Base-by-base conservation (phyloP, 2,888 invertebrate genomes). In the Acrobasis consociella region DNA sequence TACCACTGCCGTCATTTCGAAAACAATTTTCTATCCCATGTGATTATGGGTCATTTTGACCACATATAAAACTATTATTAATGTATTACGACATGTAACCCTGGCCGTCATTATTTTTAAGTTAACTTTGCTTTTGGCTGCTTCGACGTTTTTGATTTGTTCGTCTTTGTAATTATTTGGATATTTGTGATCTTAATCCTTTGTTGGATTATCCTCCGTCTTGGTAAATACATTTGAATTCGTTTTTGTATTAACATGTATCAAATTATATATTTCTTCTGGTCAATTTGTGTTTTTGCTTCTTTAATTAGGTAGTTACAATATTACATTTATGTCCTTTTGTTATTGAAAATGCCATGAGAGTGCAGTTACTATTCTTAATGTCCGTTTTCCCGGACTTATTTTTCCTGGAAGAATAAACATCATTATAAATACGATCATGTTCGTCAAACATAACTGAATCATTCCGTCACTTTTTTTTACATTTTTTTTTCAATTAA, bases 11-110 rank as follows among this genome's bases (percentile, higher is more conserved):
- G 78, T 89, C 78, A 86, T 87, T 89, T 86, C 82, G 79, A 83
- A 89, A 89, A 90, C 84, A 89, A 91, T 91, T 89, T 89, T 87
- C 90, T 91, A 91, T 91, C 87, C 87, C 83, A 80, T 89, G 82
- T 89, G 86, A 91, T 91, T 91, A 90, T 82, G 85, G 86, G 82
- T 87, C 82, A 90, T 91, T 90, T 90, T 77, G 81, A 80, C 72
- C 79, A 78, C 78, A 83, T 80, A 82, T 81, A 80, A 81, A 88
- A 89, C 90, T 91, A 90, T 89, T 86, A 89, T 88, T 90, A 89
- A 87, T 88, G 77, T 86, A 86, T 87, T 87, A 86, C 79, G 81
- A 81, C 81, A 78, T 58, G 80, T 75, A 74, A 75, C 67, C 63
- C 65, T 60, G 64, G 62, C 64, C 67, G 80, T 80, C 78, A 82